These are phyloP conservation scores for Aphelocoma coerulescens DNA, from an alignment of 2,113 vertebrate genomes.

Conservation along the genomic window DNA sequence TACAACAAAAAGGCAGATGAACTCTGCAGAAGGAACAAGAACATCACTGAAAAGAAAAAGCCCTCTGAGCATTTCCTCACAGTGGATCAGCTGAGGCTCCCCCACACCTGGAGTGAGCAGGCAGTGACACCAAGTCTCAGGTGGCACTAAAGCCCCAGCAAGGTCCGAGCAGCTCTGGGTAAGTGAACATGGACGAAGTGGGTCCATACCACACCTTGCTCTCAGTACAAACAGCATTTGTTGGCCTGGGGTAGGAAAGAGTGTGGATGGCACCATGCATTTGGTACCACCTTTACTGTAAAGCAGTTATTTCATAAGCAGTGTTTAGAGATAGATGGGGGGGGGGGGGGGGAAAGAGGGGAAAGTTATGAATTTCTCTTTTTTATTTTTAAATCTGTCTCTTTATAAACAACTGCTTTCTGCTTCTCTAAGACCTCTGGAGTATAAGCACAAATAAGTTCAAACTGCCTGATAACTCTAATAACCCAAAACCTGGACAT, in stretches of 20 bases:
- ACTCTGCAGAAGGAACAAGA: neutral
- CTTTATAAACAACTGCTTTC: neutral
- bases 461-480: neutral
- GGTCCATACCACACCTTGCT: neutral
- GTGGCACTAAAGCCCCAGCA: neutral
- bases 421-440: neutral
- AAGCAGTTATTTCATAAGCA: neutral
- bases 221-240: neutral
- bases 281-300: neutral
- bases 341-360: no score
- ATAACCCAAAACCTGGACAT: neutral
- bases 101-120: rapidly evolving
- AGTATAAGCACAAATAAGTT: neutral
- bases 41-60: neutral
- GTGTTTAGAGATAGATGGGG: neutral
- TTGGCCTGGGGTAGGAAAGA: neutral
- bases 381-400: neutral
- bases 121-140: neutral
- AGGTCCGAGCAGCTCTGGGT: neutral
- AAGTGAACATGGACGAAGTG: rapidly evolving
- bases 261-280: rapidly evolving
- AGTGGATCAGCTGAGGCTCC: neutral
- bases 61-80: rapidly evolving
- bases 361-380: neutral
- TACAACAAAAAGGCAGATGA: neutral